A percentile compares a stretch with the other conserved stretches of the same genome.
These are phyloP conservation scores for Apogon talboti DNA, from an alignment of 2,797 vertebrate genomes.

Conservation along the genomic window DNA sequence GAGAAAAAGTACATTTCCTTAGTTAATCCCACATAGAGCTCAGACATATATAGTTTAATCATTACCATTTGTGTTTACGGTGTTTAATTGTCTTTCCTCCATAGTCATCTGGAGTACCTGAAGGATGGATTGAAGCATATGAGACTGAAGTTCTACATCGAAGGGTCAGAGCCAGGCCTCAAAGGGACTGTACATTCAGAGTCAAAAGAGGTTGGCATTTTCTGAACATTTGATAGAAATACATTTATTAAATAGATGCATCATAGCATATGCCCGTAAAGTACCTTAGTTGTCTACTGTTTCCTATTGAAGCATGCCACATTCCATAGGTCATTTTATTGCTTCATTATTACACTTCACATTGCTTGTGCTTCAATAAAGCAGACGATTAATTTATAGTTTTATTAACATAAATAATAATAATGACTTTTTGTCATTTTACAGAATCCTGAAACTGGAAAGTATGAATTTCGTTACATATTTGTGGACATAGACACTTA, in stretches of 20 bases:
- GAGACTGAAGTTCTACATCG: constrained; percentile 95
- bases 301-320: too few species aligned
- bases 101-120: constrained; percentile 88
- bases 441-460: constrained; percentile 90
- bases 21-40: too few species aligned
- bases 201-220: constrained; percentile 87
- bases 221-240: background rate
- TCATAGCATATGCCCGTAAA: background rate
- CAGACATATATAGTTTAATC: too few species aligned
- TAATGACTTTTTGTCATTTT: constrained; percentile 45
- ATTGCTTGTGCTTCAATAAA: too few species aligned
- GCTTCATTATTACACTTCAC: too few species aligned
- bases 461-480: constrained; percentile 91
- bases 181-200: constrained; percentile 92
- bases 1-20: background rate
- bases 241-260: background rate
- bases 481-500: constrained; percentile 92
- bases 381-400: background rate
- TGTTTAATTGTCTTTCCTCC: constrained; percentile 19
- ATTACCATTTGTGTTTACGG: too few species aligned
- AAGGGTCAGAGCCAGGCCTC: constrained; percentile 90
- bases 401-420: background rate
- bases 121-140: constrained; percentile 91
- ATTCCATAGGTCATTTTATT: too few species aligned
- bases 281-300: too few species aligned